Evolutionary conservation across 2,797 vertebrate genomes (phyloP), one percentile per base, ranked within the genome.

Genomic region (Psittacula echo): DNA sequence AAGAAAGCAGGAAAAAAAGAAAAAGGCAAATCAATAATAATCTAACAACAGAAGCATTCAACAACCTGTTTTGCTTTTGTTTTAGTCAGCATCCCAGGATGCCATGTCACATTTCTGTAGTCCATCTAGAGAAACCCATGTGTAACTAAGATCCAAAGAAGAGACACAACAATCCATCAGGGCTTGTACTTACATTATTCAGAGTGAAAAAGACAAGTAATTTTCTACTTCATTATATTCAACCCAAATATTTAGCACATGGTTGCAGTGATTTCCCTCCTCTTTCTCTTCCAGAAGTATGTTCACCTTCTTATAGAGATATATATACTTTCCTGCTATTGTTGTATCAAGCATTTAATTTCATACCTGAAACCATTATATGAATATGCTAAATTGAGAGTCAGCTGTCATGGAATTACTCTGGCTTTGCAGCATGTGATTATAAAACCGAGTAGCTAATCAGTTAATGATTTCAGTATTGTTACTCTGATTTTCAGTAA

Each of bases 401-500:
- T 90, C 73, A 84, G 62, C 24, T 95, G 60, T 45, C 66, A 54
- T 34, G 44, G 74, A 91, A 71, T 89, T 76, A 86, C 29, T 79
- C 62, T 65, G 70, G 11, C 65, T 84, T 80, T 84, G 50, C 58
- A 86, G 67, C 39, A 73, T 39, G 67, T 0, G 9, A 79, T 93
- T 85, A 82, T 42, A 89, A 82, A 87, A 60, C 54, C 4, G 23
- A 91, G 76, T 23, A 61, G 58, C 86, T 90, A 96, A 93, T 91
- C 82, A 91, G 78, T 71, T 42, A 85, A 80, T 68, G 56, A 91
- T 89, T 87, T 94, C 79, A 82, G 44, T 56, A 70, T 79, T 54
- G 71, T 86, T 76, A 66, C 44, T 93, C 67, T 77, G 54, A 92
- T 82, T 95, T 94, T 86, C 88, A 81, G 8, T 56, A 82, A 88